Base-by-base conservation (phyloP, 2,888 invertebrate genomes). In the Trichacis sp. region DNA sequence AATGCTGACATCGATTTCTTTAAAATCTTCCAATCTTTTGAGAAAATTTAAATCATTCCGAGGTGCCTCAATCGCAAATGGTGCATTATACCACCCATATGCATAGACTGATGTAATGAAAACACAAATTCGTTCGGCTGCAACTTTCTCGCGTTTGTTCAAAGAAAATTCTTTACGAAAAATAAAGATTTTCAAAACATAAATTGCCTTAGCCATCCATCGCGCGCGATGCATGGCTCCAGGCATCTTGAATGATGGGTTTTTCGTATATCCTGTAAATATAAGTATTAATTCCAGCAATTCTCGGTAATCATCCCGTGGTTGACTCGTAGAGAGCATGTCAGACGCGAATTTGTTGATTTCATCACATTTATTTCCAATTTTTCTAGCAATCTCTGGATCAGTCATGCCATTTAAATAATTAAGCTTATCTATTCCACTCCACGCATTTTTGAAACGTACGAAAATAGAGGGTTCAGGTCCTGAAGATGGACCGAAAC, bases 81-180 rank as follows among this genome's bases (percentile, higher is more conserved):
- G 52, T 29, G 52, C 52, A 42, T 12, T n/a, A 43, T 52, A 52
- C 43, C 29, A 43, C 14, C 15, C 43, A 17, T 42, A 52, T 18
- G 36, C 19, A n/a, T 50, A 19, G 14, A 15, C 14, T 24, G 3
- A 5, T 5, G 4, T 5, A 24, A 24, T 24, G 24, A 24, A 24
- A 24, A 24, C 8, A 8, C 24, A 24, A 24, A 24, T 8, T 5
- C 24, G 24, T 5, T 8, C 4, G 24, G 8, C 8, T 5, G 24
- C 3, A 5, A 5, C 8, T 3, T 5, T 3, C 24, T 24, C 24
- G 3, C 8, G 3, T 3, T 24, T 8, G 3, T 3, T 24, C 24
- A 24, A 5, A 5, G 3, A 5, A 24, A 24, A 24, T 24, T 24
- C 4, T 24, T 24, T 8, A 3, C 24, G 24, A 24, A 24, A 51